These are phyloP conservation scores for Mythimna ferrago DNA, from an alignment of 2,888 invertebrate genomes.

Conservation along the genomic window DNA sequence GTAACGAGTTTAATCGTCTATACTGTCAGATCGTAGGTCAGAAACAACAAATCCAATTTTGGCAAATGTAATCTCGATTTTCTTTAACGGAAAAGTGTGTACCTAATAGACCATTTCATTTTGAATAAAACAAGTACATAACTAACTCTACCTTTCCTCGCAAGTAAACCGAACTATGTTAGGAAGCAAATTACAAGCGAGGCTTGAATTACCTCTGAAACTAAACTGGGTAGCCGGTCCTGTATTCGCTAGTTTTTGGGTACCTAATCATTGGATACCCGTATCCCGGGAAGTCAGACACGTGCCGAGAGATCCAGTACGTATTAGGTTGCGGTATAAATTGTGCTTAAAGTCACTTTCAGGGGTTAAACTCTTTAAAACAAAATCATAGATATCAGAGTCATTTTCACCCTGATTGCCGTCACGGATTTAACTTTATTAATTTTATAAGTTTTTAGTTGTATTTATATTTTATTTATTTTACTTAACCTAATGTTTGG, in stretches of 20 bases:
- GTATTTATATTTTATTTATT: too few relatives aligned
- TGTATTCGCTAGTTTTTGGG: constrained; percentile 3
- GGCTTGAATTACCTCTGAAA: constrained; percentile 6
- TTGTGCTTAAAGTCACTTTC: not conserved
- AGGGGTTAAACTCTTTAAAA: not conserved
- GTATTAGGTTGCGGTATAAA: not conserved
- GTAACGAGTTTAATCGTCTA: too few relatives aligned
- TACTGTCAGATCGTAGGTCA: not conserved
- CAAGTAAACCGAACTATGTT: not conserved
- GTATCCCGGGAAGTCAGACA: not conserved
- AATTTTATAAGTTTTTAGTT: too few relatives aligned
- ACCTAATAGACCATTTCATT: too few relatives aligned
- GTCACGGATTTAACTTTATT: too few relatives aligned
- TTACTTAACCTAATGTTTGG: too few relatives aligned
- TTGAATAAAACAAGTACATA: too few relatives aligned
- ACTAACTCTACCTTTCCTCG: not conserved
- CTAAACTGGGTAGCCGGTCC: not conserved
- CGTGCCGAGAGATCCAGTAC: not conserved
- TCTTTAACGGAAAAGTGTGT: not conserved
- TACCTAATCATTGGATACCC: constrained; percentile 2
- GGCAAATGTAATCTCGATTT: not conserved
- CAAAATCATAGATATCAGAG: not conserved
- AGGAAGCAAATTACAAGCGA: constrained; percentile 1
- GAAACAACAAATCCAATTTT: not conserved
- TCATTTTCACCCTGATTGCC: too few relatives aligned